A percentile compares a stretch with the other conserved stretches of the same genome.
phyloP scores from a whole-genome alignment of 2,888 invertebrate species.

The Mesorhabditis sp. region DNA sequence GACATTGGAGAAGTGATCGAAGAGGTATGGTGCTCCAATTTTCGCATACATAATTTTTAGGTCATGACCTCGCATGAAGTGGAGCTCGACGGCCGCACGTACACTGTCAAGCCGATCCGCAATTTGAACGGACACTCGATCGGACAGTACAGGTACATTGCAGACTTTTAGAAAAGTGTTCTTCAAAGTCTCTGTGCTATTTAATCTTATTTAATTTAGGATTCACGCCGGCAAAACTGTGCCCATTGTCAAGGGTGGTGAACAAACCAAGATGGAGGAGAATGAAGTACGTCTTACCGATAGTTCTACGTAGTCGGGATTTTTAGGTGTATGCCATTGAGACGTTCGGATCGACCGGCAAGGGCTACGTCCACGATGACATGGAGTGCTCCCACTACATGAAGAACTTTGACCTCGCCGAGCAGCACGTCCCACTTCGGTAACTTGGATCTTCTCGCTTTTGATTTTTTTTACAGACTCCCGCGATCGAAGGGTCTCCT shows the following conservation, averaged over 20 bases:
- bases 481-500: slow-evolving; percentile 87
- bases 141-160: slow-evolving; percentile 74
- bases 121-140: slow-evolving; percentile 99
- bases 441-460: slow-evolving; percentile 54
- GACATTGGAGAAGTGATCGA: slow-evolving; percentile 93
- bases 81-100: slow-evolving; percentile 90
- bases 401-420: slow-evolving; percentile 85
- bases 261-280: slow-evolving; percentile 83
- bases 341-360: slow-evolving; percentile 97
- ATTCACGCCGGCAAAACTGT: slow-evolving; percentile 91
- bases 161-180: background rate
- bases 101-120: slow-evolving; percentile 87
- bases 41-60: slow-evolving; percentile 14
- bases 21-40: slow-evolving; percentile 68
- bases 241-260: slow-evolving; percentile 97
- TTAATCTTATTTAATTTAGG: slow-evolving; percentile 15
- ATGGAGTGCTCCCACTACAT: slow-evolving; percentile 99
- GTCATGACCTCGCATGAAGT: slow-evolving; percentile 98
- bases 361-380: slow-evolving; percentile 83
- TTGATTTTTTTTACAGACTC: slow-evolving; percentile 64
- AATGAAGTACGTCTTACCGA: slow-evolving; percentile 39
- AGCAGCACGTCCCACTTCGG: slow-evolving; percentile 80
- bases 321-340: slow-evolving; percentile 91
- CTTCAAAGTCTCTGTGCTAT: background rate
- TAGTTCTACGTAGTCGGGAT: background rate